Percentiles rank a stretch among this genome's conserved stretches.
Evolutionary conservation across 2,797 vertebrate species (phyloP).

Genomic region (Valencia hispanica): DNA sequence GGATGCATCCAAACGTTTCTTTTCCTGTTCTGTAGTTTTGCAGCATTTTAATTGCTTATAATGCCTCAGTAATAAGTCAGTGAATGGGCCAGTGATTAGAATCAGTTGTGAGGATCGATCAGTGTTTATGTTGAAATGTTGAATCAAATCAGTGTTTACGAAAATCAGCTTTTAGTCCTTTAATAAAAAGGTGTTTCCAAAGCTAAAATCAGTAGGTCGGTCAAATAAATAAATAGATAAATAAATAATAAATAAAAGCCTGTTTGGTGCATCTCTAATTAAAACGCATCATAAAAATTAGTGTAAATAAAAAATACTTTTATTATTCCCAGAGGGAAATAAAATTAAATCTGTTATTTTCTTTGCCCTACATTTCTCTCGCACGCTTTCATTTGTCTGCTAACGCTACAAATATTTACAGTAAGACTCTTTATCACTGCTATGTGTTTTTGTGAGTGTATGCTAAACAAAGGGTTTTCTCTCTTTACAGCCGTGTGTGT

Average conservation of each 20-base stretch:
- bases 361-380: background rate
- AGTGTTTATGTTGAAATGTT: background rate
- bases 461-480: conserved; percentile 32
- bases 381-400: background rate
- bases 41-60: no score
- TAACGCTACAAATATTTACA: background rate
- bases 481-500: conserved; percentile 79
- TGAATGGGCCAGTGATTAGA: no score
- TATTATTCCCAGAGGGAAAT: no score
- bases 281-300: no score
- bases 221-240: background rate
- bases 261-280: background rate
- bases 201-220: background rate
- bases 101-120: background rate
- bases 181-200: background rate
- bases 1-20: no score
- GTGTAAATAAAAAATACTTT: no score
- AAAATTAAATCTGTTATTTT: background rate
- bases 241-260: background rate
- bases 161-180: background rate
- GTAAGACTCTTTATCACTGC: background rate
- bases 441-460: conserved; percentile 7
- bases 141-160: background rate
- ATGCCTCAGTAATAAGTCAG: no score
- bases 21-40: no score